Conservation (phyloP, 2,113 vertebrate genomes). For the Numenius arquata region DNA sequence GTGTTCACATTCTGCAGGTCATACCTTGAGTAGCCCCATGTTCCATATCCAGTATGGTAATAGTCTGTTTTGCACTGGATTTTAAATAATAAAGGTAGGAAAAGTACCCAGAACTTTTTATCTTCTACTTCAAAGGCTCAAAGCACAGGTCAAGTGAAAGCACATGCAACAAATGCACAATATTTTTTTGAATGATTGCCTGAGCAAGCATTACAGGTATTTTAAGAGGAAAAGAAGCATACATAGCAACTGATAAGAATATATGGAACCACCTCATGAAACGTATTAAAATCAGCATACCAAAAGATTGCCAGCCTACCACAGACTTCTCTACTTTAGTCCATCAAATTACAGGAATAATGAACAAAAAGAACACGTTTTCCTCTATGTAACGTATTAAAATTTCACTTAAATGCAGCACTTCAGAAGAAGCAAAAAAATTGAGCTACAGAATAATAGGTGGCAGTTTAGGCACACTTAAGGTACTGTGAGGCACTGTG, state of each 20-base stretch:
- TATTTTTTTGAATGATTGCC: not conserved
- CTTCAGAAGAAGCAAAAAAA: not conserved
- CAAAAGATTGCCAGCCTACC: not conserved
- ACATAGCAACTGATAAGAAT: not conserved
- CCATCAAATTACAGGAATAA: not conserved
- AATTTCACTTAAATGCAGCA: not conserved
- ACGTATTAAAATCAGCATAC: not conserved
- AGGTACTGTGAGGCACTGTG: not conserved
- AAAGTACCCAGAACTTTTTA: not conserved
- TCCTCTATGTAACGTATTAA: not conserved
- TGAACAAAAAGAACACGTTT: not conserved
- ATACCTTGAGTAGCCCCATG: not conserved
- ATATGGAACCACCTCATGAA: not conserved
- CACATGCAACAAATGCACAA: rapidly evolving
- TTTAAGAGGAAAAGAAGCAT: not conserved
- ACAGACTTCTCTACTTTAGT: not conserved
- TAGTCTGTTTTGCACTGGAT: not conserved
- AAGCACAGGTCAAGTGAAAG: not conserved
- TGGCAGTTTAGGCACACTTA: not conserved
- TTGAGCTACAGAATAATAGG: not conserved
- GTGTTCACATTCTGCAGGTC: not conserved
- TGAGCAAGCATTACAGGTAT: not conserved
- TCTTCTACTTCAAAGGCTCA: not conserved
- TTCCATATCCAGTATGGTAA: not conserved
- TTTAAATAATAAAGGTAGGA: not conserved